A percentile compares a stretch with the other conserved stretches of the same genome.
Conservation (phyloP, 2,113 vertebrate species). For the Capreolus pygargus region DNA sequence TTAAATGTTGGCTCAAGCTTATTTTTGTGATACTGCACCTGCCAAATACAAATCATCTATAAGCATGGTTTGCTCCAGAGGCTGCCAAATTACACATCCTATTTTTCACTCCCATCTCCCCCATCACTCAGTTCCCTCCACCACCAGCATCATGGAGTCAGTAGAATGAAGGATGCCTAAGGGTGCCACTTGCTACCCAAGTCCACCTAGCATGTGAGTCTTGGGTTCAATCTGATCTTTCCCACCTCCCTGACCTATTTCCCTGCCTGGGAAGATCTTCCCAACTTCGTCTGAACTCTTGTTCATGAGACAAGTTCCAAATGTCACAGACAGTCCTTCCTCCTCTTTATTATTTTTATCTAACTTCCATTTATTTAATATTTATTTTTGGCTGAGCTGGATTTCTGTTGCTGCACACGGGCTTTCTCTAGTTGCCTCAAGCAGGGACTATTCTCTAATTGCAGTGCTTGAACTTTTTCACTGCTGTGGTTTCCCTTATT, state of each 20-base stretch:
- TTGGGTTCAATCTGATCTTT: not conserved
- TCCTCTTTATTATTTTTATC: not conserved
- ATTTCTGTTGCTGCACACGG: fast-evolving
- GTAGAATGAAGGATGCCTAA: not conserved
- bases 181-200: fast-evolving
- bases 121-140: not conserved
- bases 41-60: not conserved
- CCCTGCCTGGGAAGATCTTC: not conserved
- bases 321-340: not conserved
- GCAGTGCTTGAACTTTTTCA: not conserved
- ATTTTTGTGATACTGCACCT: not conserved
- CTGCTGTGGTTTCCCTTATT: not conserved
- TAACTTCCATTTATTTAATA: not conserved
- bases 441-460: not conserved
- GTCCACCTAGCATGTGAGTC: not conserved
- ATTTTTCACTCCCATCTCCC: not conserved
- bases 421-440: not conserved
- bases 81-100: not conserved
- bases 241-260: not conserved
- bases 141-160: not conserved
- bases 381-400: not conserved
- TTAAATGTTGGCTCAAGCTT: not conserved
- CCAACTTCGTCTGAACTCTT: not conserved
- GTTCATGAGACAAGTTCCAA: not conserved
- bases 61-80: not conserved